These are phyloP conservation scores for Cyanoramphus novaezelandiae DNA, from an alignment of 2,113 vertebrate species.

Conservation along the genomic window DNA sequence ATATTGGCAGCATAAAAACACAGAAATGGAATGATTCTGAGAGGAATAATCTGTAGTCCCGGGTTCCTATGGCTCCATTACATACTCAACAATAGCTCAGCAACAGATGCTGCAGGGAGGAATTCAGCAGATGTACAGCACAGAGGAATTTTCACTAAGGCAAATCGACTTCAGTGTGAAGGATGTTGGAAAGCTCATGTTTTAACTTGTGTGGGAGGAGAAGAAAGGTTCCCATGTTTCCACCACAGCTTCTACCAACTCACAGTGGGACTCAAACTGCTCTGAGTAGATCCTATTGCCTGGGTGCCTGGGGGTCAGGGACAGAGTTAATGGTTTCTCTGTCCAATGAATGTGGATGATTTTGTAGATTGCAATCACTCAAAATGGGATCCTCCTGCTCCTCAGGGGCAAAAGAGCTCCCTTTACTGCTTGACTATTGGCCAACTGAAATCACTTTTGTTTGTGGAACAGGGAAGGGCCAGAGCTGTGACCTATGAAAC, in stretches of 20 bases:
- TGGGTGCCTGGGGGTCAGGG: background rate
- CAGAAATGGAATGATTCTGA: background rate
- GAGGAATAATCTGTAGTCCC: background rate
- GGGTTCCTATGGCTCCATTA: background rate
- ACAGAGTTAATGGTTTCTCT: background rate
- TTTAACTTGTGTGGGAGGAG: background rate
- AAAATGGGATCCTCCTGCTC: background rate
- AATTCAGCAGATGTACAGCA: fast-evolving
- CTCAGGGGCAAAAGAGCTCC: background rate
- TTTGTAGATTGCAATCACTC: background rate
- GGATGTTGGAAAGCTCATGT: background rate
- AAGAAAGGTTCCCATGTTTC: background rate
- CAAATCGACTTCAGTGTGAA: background rate
- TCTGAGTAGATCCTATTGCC: background rate
- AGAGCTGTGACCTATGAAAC: background rate
- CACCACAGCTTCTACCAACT: background rate
- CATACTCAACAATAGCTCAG: background rate
- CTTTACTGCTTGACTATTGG: background rate
- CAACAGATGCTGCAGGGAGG: background rate
- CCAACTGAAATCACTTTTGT: background rate
- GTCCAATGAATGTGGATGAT: background rate
- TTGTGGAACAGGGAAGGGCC: background rate
- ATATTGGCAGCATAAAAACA: background rate
- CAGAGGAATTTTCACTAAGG: background rate
- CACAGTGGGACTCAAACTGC: background rate